Percentiles rank a stretch among this genome's conserved stretches.
Evolutionary conservation across 2,888 invertebrate genomes (phyloP).

Genomic region (Myopa tessellatipennis): DNA sequence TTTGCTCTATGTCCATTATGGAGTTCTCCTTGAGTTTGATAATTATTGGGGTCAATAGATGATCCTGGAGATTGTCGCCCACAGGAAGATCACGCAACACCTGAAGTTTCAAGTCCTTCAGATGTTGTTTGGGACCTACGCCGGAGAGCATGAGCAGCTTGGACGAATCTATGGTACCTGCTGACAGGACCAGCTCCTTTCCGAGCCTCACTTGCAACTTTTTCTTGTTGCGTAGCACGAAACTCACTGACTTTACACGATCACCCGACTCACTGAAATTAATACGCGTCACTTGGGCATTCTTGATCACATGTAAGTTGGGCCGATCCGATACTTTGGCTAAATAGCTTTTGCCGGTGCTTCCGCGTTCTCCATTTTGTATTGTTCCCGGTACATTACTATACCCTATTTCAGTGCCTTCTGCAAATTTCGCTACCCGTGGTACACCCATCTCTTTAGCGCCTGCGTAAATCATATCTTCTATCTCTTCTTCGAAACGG

Average conservation of each 20-base stretch:
- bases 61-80: constrained; percentile 82
- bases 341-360: constrained; percentile 72
- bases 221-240: constrained; percentile 63
- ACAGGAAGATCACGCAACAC: constrained; percentile 66
- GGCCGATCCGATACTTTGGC: constrained; percentile 63
- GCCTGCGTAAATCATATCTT: constrained; percentile 74
- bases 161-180: constrained; percentile 64
- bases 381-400: constrained; percentile 71
- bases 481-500: constrained; percentile 57
- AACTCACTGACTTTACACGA: constrained; percentile 68
- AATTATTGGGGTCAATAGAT: constrained; percentile 71
- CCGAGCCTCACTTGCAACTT: constrained; percentile 45
- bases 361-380: constrained; percentile 70
- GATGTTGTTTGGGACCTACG: constrained; percentile 50
- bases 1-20: constrained; percentile 17
- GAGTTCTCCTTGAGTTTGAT: constrained; percentile 60
- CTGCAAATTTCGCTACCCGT: constrained; percentile 75
- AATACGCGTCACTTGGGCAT: constrained; percentile 70
- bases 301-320: constrained; percentile 68
- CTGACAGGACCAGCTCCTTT: constrained; percentile 54
- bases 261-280: constrained; percentile 66
- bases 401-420: constrained; percentile 69
- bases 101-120: constrained; percentile 48
- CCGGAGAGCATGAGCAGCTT: constrained; percentile 56
- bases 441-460: constrained; percentile 75